Conservation (phyloP, 2,113 vertebrate genomes). For the Mormyrus lacerda region DNA sequence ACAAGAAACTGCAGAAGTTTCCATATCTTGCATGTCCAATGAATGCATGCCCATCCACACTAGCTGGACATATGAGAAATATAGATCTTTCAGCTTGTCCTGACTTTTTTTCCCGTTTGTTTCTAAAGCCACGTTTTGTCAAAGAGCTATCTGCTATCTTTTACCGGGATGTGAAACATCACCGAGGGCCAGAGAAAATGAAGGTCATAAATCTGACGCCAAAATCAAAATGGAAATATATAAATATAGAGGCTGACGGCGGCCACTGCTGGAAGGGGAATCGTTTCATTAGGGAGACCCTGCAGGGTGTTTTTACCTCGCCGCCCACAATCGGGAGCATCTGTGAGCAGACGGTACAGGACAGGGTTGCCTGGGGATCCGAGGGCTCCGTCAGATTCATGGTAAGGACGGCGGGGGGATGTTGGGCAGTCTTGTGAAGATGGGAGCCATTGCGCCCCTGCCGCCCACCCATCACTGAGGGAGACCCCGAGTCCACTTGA, state of each 20-base stretch:
- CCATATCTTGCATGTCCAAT: not conserved
- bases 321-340: slow-evolving; percentile 23
- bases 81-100: slow-evolving; percentile 11
- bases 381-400: not conserved
- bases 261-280: slow-evolving; percentile 21
- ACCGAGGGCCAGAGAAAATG: slow-evolving; percentile 56
- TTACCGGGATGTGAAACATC: slow-evolving; percentile 41
- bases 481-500: not conserved
- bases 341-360: slow-evolving; percentile 28
- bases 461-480: not conserved
- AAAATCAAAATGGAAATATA: slow-evolving; percentile 33
- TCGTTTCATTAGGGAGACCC: slow-evolving; percentile 25
- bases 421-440: not conserved
- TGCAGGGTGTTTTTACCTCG: slow-evolving; percentile 16
- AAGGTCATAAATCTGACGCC: slow-evolving; percentile 48
- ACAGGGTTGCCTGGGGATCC: not conserved
- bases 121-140: slow-evolving; percentile 25
- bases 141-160: slow-evolving; percentile 38
- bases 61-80: slow-evolving; percentile 37
- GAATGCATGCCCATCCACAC: not conserved
- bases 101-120: not conserved
- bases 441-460: not conserved
- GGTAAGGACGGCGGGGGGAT: not conserved
- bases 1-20: not conserved
- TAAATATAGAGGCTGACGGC: not conserved